A percentile compares a stretch with the other conserved stretches of the same genome.
These are phyloP conservation scores for Cryptotis parvus DNA, from an alignment of 2,113 vertebrate genomes.

Conservation along the genomic window DNA sequence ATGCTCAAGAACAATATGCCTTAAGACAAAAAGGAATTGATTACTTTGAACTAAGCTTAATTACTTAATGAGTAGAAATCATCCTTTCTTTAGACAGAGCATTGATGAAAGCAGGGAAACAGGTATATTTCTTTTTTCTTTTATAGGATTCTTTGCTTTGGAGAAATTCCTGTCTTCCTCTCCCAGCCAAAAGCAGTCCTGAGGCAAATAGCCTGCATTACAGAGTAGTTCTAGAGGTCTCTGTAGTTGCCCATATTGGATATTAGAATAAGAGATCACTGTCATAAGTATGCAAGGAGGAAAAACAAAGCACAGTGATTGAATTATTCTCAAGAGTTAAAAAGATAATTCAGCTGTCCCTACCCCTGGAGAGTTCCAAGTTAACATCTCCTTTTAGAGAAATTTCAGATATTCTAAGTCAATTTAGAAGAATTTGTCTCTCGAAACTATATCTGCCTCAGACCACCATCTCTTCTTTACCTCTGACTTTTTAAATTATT, in stretches of 20 bases:
- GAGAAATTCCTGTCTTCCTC: not conserved
- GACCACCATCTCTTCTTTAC: not conserved
- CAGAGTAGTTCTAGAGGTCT: not conserved
- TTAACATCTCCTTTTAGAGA: not conserved
- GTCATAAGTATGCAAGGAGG: not conserved
- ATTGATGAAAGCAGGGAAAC: not conserved
- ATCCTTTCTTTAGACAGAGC: conserved; percentile 18
- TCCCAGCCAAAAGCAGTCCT: not conserved
- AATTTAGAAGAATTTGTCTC: not conserved
- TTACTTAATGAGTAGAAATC: not conserved
- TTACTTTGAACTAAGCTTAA: not conserved
- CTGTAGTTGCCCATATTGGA: not conserved
- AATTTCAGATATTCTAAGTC: not conserved
- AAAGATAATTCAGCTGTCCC: not conserved
- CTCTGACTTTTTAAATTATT: not conserved
- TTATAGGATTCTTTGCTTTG: not conserved
- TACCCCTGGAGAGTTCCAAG: not conserved
- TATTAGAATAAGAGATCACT: conserved; percentile 25
- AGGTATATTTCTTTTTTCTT: not conserved
- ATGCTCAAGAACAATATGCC: not conserved
- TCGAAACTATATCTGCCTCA: not conserved
- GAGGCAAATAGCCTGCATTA: not conserved
- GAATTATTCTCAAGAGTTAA: conserved; percentile 2
- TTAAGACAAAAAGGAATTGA: not conserved
- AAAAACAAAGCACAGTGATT: not conserved